These are phyloP conservation scores for Ivindomyrus marchei DNA, from an alignment of 2,113 vertebrate species.

Conservation along the genomic window DNA sequence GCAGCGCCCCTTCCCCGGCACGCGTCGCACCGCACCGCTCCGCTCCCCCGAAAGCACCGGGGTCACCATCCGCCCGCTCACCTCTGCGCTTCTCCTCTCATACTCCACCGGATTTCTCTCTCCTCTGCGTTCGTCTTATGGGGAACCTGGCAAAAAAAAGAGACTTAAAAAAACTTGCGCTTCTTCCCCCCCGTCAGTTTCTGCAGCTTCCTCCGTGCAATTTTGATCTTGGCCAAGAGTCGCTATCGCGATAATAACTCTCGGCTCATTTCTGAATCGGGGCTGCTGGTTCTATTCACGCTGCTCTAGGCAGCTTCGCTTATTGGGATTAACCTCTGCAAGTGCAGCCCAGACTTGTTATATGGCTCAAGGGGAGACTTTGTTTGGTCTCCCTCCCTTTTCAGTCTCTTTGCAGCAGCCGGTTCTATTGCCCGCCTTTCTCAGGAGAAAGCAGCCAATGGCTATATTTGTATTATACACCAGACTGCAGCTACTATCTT, in stretches of 20 bases:
- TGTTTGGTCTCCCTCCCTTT: conserved; percentile 33
- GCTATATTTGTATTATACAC: neutral
- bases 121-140: neutral
- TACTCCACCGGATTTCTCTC: conserved; percentile 31
- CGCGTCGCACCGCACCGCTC: neutral
- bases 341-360: conserved; percentile 59
- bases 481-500: neutral
- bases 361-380: conserved; percentile 52
- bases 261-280: neutral
- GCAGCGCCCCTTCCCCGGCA: neutral
- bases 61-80: neutral
- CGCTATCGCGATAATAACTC: neutral
- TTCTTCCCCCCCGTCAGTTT: neutral
- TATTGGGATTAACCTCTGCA: conserved; percentile 33
- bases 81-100: conserved; percentile 48
- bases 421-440: conserved; percentile 34
- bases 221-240: neutral
- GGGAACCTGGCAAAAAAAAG: neutral
- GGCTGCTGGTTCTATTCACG: neutral
- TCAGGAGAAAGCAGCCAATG: conserved; percentile 23
- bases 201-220: neutral
- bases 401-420: conserved; percentile 9
- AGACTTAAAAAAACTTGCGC: neutral
- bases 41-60: neutral
- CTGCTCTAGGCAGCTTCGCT: conserved; percentile 19